Evolutionary conservation across 2,797 vertebrate species (phyloP).

Genomic region (Strix occidentalis): DNA sequence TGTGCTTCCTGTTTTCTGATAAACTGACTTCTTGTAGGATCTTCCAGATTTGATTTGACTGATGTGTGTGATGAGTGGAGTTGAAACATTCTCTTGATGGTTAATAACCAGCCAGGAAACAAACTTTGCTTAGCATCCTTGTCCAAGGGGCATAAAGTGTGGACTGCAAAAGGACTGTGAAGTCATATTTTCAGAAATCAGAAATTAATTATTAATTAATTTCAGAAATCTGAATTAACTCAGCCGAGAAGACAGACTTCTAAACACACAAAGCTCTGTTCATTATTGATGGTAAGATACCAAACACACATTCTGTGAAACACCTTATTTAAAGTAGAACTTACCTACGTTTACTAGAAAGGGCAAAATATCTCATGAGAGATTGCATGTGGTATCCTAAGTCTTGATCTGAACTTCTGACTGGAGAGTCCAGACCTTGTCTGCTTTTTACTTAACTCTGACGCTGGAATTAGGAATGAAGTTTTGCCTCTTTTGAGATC

Average conservation of each 20-base stretch:
- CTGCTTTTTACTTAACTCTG: background rate
- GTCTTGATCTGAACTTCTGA: background rate
- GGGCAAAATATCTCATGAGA: background rate
- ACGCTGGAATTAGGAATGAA: background rate
- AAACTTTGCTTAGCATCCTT: background rate
- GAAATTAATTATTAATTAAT: conserved; percentile 1
- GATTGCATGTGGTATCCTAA: background rate
- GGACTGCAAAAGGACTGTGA: background rate
- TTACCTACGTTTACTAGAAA: background rate
- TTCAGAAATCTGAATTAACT: background rate
- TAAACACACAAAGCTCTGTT: background rate
- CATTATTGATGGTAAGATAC: background rate
- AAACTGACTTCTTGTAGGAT: background rate
- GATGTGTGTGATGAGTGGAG: background rate
- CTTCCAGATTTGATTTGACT: background rate
- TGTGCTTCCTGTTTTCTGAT: background rate
- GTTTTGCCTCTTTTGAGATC: background rate
- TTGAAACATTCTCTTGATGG: background rate
- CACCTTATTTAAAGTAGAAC: background rate
- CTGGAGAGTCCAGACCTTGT: background rate
- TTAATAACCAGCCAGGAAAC: background rate
- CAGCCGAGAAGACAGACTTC: background rate
- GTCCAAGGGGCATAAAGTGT: background rate
- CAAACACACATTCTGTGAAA: background rate
- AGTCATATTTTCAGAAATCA: background rate